Evolutionary conservation across 2,797 vertebrate genomes (phyloP), one percentile per base, ranked within the genome.

Genomic region (Echiichthys vipera): DNA sequence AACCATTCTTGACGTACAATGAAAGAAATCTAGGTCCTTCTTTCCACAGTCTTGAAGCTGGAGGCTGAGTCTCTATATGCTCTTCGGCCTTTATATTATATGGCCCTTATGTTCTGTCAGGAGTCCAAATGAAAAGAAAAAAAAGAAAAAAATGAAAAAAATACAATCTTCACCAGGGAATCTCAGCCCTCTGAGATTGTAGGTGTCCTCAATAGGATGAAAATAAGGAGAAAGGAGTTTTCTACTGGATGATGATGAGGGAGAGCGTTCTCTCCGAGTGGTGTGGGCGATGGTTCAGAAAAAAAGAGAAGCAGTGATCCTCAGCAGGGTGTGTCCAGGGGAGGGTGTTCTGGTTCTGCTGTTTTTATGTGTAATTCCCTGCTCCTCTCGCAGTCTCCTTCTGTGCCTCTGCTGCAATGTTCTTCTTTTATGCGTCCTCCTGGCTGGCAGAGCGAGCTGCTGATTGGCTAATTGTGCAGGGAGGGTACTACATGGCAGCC

Each of bases 401-500:
- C 93, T 95, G 93, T 94, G 93, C 93, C 94, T 94, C 93, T 95
- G 93, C 94, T 95, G 95, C 94, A 95, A 95, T 95, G 94, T 94
- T 94, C 94, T 95, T 95, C 95, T 95, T 95, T 95, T 95, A 95
- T 95, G 94, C 90, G 88, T 94, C 93, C 93, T 94, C 92, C 94
- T 93, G 93, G 88, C 93, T 94, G 93, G 86, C 92, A 90, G 89
- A 92, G 93, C 88, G 76, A 73, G 88, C 86, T 81, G 89, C 94
- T 95, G 94, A 95, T 95, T 95, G 95, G 95, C 94, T 95, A 95
- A 94, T 95, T 95, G 94, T 91, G 90, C 93, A 93, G 94, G 94
- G 94, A 95, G 95, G 94, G 94, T 93, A 91, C 92, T 94, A 94
- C 92, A 93, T 84, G 90, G 93, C 95, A 95, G 94, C 94, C 94